Evolutionary conservation across 2,797 vertebrate genomes (phyloP), one percentile per base, ranked within the genome.

Genomic region (Stomatorhinus walkeri): DNA sequence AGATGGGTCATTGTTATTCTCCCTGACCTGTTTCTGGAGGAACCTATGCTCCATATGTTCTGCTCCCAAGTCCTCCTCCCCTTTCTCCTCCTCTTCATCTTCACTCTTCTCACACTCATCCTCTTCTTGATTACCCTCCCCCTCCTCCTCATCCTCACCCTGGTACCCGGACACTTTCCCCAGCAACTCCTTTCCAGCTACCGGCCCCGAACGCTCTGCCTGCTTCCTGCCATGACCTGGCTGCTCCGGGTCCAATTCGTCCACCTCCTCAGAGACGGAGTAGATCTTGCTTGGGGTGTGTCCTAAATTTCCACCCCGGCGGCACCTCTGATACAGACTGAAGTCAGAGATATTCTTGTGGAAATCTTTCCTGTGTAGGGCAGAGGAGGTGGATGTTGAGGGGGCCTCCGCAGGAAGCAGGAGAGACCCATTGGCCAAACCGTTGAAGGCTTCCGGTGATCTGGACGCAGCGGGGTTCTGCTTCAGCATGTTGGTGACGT

Each of bases 221-320:
- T 52, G 59, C 19, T 32, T 19, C 4, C n/a, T 93, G 90, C 94
- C 92, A 90, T 89, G 61, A 7, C 51, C 90, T 14, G 91, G 90
- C 88, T 94, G 94, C 87, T 96, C 95, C 24, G 89, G 87, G 87
- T 96, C 96, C 36, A 95, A 95, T 87, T 96, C 96, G 1, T 93
- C 95, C 85, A 96, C 94, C 91, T 97, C 97, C 92, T 98, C 97
- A 32, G 97, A 97, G 92, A 99, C 94, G 0, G 97, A 96, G 91
- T 97, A 97, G 92, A 99, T 97, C 92, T 94, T 96, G 89, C 95
- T 95, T 46, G 95, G 90, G 76, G 90, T 93, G 89, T 92, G 90
- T 72, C 96, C 96, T 9, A 92, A 91, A 86, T 89, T 92, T 52
- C 92, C 92, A 64, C 93, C 87, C 93, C 94, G 94, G 48, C 95